phyloP scores from a whole-genome alignment of 2,797 vertebrate genomes.

The Chelmon rostratus region DNA sequence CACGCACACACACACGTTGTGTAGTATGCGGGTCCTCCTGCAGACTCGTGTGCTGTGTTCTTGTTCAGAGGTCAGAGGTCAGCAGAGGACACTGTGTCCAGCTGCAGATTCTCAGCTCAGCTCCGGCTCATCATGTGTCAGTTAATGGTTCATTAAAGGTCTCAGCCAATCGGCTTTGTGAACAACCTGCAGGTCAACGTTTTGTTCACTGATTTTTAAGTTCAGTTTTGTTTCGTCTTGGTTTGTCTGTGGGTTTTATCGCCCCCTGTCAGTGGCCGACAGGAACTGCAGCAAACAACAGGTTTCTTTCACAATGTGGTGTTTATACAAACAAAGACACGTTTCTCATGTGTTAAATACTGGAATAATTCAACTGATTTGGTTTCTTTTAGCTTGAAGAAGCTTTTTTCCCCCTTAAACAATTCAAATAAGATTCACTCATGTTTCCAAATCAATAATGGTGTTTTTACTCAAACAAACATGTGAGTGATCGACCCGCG shows the following conservation, averaged over 20 bases:
- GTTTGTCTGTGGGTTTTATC: not conserved
- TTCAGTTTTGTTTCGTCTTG: not conserved
- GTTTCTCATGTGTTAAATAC: no score
- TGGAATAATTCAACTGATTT: no score
- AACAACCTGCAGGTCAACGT: not conserved
- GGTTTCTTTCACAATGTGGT: not conserved
- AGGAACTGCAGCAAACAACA: not conserved
- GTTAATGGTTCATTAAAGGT: not conserved
- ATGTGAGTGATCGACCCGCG: no score
- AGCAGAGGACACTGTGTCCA: conserved; percentile 30
- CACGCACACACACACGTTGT: conserved; percentile 20
- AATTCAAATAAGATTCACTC: no score
- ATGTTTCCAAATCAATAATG: no score
- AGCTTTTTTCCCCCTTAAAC: no score
- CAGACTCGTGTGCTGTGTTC: conserved; percentile 4
- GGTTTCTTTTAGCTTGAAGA: no score
- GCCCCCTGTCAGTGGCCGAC: not conserved
- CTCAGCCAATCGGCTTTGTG: not conserved
- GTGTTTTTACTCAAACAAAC: not conserved
- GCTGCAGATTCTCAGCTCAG: conserved; percentile 30
- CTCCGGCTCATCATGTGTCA: not conserved
- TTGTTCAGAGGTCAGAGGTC: conserved; percentile 37
- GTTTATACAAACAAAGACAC: not conserved
- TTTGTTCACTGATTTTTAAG: not conserved
- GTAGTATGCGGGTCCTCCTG: not conserved